Conservation (phyloP, 2,113 vertebrate species). For the Nycticebus coucang region DNA sequence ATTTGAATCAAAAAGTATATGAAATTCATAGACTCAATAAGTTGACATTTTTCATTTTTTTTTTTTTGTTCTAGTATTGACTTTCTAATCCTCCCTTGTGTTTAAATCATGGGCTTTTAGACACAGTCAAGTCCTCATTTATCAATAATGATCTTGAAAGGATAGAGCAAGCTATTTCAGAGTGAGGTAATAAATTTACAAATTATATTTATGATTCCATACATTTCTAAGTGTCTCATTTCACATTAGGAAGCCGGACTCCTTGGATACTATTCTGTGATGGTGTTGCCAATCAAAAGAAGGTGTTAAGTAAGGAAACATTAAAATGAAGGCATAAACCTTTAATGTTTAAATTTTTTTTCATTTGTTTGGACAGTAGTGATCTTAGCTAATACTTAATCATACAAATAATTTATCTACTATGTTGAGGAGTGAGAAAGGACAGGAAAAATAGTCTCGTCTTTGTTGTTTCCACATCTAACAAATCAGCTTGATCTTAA, state of each 20-base stretch:
- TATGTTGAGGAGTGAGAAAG: background rate
- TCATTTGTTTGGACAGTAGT: conserved; percentile 27
- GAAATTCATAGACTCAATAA: conserved; percentile 49
- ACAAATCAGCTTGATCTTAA: background rate
- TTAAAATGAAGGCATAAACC: background rate
- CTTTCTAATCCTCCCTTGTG: conserved; percentile 56
- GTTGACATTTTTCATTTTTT: conserved; percentile 41
- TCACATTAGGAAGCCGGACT: conserved; percentile 37
- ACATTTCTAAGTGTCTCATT: conserved; percentile 60
- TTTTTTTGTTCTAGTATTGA: conserved; percentile 48
- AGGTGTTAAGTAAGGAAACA: conserved; percentile 45
- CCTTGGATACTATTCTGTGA: conserved; percentile 24
- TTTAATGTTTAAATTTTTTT: conserved; percentile 57
- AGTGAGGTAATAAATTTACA: conserved; percentile 41
- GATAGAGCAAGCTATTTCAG: background rate
- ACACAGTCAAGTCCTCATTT: conserved; percentile 36
- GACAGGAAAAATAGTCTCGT: background rate
- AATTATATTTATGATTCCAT: conserved; percentile 55
- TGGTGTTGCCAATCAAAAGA: conserved; percentile 50
- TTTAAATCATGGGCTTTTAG: conserved; percentile 52
- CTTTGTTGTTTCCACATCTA: background rate
- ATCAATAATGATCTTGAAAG: conserved; percentile 47
- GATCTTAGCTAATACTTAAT: conserved; percentile 37
- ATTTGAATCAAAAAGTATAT: conserved; percentile 53
- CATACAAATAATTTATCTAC: conserved; percentile 36